Evolutionary conservation across 92 coral and sea anemone species (phyloP).

Genomic region (Parazoanthus darwini): DNA sequence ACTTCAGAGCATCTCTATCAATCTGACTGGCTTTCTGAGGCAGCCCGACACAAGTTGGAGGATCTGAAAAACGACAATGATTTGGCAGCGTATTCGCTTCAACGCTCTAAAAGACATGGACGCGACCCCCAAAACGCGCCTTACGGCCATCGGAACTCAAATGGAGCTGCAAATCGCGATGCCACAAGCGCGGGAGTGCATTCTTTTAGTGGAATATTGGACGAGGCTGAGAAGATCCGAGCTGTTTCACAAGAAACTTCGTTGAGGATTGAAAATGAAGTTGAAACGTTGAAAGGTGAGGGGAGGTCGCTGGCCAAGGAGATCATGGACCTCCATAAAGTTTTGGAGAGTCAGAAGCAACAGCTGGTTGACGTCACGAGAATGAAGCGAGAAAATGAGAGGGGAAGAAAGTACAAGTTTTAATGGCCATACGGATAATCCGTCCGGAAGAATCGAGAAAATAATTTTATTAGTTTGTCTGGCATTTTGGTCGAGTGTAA

Average conservation of each 20-base stretch:
- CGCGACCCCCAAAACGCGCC: background rate
- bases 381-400: constrained; percentile 55
- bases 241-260: constrained; percentile 58
- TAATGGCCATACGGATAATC: background rate
- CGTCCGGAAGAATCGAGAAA: no score
- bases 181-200: background rate
- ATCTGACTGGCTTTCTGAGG: constrained; percentile 58
- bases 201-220: constrained; percentile 37
- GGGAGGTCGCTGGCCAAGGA: constrained; percentile 82
- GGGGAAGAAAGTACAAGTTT: constrained; percentile 30
- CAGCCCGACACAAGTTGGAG: constrained; percentile 52
- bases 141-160: background rate
- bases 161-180: background rate
- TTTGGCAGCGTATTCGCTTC: constrained; percentile 22
- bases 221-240: constrained; percentile 71
- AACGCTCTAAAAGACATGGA: background rate
- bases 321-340: constrained; percentile 68
- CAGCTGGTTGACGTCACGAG: constrained; percentile 56
- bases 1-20: constrained; percentile 53
- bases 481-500: no score
- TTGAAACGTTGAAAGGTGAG: constrained; percentile 52
- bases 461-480: no score
- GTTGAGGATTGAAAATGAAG: constrained; percentile 69
- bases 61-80: constrained; percentile 39
- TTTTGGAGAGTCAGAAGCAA: constrained; percentile 68